These are phyloP conservation scores for Eudorcas thomsonii DNA, from an alignment of 2,113 vertebrate genomes.

Conservation along the genomic window DNA sequence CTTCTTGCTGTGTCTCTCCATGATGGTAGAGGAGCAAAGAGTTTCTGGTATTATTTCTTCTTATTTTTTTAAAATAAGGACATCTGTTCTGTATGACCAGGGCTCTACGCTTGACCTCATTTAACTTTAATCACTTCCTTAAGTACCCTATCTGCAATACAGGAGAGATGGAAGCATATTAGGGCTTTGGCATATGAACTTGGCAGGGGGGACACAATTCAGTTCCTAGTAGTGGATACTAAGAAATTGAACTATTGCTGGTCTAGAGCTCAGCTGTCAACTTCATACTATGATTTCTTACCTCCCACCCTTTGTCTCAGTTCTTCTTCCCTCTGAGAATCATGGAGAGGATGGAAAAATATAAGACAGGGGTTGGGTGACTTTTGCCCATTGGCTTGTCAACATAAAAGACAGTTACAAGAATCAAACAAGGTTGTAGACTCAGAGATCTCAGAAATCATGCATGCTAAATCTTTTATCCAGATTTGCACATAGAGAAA, in stretches of 20 bases:
- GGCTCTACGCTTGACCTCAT: not conserved
- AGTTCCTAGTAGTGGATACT: not conserved
- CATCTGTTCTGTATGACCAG: not conserved
- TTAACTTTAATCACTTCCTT: not conserved
- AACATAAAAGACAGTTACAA: not conserved
- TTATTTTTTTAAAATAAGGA: not conserved
- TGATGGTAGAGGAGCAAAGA: not conserved
- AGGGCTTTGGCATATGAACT: not conserved
- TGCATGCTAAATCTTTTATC: not conserved
- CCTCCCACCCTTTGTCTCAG: not conserved
- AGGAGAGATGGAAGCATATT: fast-evolving
- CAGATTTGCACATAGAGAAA: not conserved
- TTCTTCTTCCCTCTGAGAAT: not conserved
- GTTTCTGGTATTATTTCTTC: not conserved
- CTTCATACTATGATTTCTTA: not conserved
- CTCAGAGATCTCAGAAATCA: not conserved
- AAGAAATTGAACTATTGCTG: not conserved
- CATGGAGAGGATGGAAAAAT: not conserved
- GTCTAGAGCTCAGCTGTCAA: not conserved
- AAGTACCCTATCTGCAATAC: not conserved
- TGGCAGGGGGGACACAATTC: not conserved
- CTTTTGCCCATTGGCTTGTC: not conserved
- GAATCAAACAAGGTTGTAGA: not conserved
- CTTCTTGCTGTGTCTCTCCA: not conserved
- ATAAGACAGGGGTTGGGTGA: not conserved